phyloP scores from a whole-genome alignment of 2,797 vertebrate species.

The Antennarius maculatus region DNA sequence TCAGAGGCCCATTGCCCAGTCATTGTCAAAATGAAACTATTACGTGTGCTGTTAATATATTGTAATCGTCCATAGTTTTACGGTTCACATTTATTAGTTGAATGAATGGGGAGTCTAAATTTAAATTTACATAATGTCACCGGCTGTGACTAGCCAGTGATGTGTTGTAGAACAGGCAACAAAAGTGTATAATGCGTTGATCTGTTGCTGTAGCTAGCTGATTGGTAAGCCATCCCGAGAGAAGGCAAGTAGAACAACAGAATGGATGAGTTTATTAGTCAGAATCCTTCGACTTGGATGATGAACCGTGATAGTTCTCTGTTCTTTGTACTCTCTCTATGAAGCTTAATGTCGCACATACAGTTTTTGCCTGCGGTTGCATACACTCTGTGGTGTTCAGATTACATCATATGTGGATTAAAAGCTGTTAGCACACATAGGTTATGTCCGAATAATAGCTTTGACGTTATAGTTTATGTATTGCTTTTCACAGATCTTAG shows the following conservation, averaged over 20 bases:
- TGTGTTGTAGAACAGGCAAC: not conserved
- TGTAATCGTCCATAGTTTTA: not conserved
- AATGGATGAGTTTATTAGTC: conserved; percentile 16
- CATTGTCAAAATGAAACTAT: conserved; percentile 79
- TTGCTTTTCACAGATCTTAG: not conserved
- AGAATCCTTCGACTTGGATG: conserved; percentile 4
- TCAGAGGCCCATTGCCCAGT: conserved; percentile 84
- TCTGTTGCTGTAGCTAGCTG: conserved; percentile 52
- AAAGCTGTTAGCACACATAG: not conserved
- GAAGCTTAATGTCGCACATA: too few relatives aligned
- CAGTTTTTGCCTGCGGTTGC: conserved; percentile 2
- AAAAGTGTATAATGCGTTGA: conserved; percentile 45
- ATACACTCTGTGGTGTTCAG: not conserved
- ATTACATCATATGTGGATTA: not conserved
- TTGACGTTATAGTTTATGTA: not conserved
- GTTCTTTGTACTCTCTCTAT: not conserved
- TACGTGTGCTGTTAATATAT: conserved; percentile 19
- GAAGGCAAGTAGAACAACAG: conserved; percentile 42
- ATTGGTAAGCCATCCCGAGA: conserved; percentile 47
- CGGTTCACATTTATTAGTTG: not conserved
- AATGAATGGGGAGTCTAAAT: not conserved
- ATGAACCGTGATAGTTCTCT: not conserved
- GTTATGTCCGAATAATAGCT: too few relatives aligned
- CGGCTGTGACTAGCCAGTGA: not conserved
- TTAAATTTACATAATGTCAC: conserved; percentile 24